phyloP scores from a whole-genome alignment of 2,113 vertebrate genomes.

The Dasyprocta punctata region DNA sequence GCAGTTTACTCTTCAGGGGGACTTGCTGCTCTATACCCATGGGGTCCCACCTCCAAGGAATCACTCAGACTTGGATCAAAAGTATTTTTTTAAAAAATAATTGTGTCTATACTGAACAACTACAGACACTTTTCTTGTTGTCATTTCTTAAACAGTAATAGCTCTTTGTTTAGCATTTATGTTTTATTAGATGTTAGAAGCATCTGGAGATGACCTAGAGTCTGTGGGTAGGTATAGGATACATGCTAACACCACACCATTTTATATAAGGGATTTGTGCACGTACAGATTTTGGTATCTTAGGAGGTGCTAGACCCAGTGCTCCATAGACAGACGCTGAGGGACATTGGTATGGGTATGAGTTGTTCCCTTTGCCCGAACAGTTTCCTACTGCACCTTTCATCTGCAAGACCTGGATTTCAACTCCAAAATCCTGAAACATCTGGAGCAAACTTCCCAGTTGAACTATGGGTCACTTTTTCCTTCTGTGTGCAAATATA shows the following conservation, averaged over 20 bases:
- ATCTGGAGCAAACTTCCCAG: background rate
- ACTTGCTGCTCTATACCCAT: background rate
- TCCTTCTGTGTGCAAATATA: background rate
- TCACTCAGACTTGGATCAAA: background rate
- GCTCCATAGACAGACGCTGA: background rate
- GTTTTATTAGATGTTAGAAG: background rate
- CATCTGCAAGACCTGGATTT: background rate
- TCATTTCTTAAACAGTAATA: background rate
- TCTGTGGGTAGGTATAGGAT: background rate
- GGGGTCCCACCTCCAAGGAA: background rate
- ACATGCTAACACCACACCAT: background rate
- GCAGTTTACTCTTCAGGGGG: background rate
- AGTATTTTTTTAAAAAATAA: background rate
- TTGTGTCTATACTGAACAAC: background rate
- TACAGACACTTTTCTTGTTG: background rate
- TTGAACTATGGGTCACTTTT: background rate
- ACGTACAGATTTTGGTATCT: background rate
- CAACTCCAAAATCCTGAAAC: background rate
- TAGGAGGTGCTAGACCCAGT: background rate
- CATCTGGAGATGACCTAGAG: background rate
- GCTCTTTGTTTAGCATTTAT: background rate
- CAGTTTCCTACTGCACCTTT: background rate
- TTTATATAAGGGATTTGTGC: background rate
- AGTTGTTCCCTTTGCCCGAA: background rate
- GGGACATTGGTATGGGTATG: background rate